Conservation (phyloP, 1,140 invertebrate genomes). For the Cydia fagiglandana region DNA sequence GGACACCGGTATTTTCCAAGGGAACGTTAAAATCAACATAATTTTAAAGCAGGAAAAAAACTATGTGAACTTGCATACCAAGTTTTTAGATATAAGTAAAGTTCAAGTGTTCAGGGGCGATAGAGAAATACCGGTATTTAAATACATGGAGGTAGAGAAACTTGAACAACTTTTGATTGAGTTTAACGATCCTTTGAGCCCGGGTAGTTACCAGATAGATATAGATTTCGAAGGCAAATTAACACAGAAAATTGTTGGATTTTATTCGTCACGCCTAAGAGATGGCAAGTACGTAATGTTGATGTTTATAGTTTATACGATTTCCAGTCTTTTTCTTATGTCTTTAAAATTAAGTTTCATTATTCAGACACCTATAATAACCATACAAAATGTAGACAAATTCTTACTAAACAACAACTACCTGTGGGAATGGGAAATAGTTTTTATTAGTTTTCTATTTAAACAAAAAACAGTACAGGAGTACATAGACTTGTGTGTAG, state of each 20-base stretch:
- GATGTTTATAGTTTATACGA: neutral
- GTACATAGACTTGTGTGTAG: no score
- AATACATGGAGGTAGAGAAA: constrained; percentile 55
- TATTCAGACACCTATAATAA: no score
- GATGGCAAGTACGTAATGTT: constrained; percentile 52
- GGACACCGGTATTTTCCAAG: constrained; percentile 83
- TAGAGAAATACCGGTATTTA: constrained; percentile 50
- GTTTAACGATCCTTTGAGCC: constrained; percentile 50
- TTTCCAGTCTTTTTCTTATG: no score
- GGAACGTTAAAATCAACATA: constrained; percentile 86
- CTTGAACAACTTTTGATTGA: constrained; percentile 62
- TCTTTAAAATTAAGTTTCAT: no score
- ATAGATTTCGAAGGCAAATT: constrained; percentile 77
- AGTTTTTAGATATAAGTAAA: constrained; percentile 80
- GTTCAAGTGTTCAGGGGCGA: constrained; percentile 55
- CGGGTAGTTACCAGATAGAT: constrained; percentile 57
- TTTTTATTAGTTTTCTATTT: no score
- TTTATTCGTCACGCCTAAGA: constrained; percentile 72
- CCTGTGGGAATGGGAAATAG: no score
- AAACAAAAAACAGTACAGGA: no score
- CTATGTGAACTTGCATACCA: constrained; percentile 85
- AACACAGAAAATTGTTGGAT: constrained; percentile 78
- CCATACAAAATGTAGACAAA: no score
- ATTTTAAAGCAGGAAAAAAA: constrained; percentile 80
- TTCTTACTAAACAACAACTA: no score